A percentile compares a stretch with the other conserved stretches of the same genome.
Evolutionary conservation across 2,888 invertebrate genomes (phyloP).

Genomic region (Ophraella communa): DNA sequence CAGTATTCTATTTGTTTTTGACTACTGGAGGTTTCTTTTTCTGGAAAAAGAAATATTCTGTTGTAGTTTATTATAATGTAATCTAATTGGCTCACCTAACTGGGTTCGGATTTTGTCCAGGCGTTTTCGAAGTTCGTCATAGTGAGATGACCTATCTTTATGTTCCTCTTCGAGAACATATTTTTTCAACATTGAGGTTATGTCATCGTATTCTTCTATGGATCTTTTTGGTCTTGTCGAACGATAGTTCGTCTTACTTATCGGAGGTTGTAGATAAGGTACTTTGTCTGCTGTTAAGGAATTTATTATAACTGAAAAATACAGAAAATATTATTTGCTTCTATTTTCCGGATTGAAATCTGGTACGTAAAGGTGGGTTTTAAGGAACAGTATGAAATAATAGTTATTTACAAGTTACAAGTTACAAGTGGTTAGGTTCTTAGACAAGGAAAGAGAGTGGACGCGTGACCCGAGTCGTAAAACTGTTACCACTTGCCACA

Average conservation of each 20-base stretch:
- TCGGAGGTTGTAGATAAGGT: neutral
- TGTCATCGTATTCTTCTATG: conserved; percentile 17
- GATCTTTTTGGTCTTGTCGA: conserved; percentile 7
- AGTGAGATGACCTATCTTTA: conserved; percentile 7
- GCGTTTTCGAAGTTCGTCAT: conserved; percentile 41
- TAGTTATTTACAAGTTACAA: no score
- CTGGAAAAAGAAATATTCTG: conserved; percentile 21
- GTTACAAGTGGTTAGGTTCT: no score
- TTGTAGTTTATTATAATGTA: conserved; percentile 13
- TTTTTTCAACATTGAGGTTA: conserved; percentile 18
- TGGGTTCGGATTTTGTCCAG: conserved; percentile 48
- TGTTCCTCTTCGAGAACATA: conserved; percentile 23
- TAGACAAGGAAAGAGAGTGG: no score
- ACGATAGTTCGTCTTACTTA: neutral
- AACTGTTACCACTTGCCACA: no score
- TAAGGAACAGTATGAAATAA: no score
- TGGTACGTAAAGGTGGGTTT: no score
- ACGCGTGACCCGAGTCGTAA: no score
- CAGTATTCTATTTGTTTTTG: neutral
- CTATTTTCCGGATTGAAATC: no score
- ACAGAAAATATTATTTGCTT: neutral
- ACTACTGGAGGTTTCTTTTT: neutral
- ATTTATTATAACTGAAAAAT: neutral
- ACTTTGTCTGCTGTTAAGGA: neutral
- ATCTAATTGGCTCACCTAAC: conserved; percentile 50